Percentiles rank a stretch among this genome's conserved stretches.
These are phyloP conservation scores for Oreochromis spilurus DNA, from an alignment of 2,113 vertebrate genomes.

Conservation along the genomic window DNA sequence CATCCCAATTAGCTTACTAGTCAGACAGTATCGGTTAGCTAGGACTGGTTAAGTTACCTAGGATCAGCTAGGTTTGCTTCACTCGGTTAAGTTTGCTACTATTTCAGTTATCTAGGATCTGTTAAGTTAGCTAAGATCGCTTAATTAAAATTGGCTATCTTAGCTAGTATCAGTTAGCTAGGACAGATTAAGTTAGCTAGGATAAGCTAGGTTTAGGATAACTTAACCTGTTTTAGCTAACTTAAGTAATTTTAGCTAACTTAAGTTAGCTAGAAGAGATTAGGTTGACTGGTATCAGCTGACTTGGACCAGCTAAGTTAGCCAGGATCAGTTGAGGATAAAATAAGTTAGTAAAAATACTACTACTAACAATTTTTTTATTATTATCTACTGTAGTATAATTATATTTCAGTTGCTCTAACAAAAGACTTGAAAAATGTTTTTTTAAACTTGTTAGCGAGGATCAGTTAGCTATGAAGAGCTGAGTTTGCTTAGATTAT, in stretches of 20 bases:
- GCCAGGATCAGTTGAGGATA: not conserved
- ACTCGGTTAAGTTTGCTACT: not conserved
- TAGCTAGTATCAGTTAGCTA: not conserved
- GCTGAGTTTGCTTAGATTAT: not conserved
- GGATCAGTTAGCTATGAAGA: not conserved
- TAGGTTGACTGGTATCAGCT: not conserved
- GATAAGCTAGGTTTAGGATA: not conserved
- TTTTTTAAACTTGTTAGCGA: not conserved
- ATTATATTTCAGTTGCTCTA: not conserved
- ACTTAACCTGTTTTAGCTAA: not conserved
- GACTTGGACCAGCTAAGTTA: not conserved
- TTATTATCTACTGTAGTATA: not conserved
- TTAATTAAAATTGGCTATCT: not conserved
- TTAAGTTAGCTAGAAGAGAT: not conserved
- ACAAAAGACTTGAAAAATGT: not conserved
- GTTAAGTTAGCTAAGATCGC: not conserved
- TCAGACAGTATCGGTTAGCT: not conserved
- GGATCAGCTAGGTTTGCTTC: not conserved
- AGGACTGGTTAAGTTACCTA: not conserved
- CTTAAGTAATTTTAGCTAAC: not conserved
- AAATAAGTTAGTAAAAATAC: not conserved
- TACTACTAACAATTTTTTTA: not conserved
- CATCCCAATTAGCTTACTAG: not conserved
- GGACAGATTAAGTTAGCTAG: not conserved
- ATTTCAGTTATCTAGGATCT: not conserved